phyloP scores from a whole-genome alignment of 1,140 invertebrate species.

The Drusus annulatus region DNA sequence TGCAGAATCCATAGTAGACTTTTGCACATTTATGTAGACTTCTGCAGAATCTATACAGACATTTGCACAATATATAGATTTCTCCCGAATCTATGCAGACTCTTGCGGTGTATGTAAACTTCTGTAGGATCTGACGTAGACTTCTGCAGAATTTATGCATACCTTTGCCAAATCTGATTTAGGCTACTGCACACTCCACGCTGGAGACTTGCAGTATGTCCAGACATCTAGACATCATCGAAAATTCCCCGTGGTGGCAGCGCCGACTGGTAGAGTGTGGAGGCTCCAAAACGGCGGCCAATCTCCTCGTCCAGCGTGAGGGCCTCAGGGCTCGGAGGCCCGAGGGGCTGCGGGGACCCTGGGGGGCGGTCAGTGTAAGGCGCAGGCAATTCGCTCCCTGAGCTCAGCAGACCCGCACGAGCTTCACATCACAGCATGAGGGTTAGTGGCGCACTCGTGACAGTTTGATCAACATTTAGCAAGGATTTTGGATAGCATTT shows the following conservation, averaged over 20 bases:
- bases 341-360: neutral
- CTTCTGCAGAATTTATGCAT: too few relatives aligned
- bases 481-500: too few relatives aligned
- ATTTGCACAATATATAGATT: too few relatives aligned
- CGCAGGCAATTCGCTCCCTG: conserved; percentile 66
- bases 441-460: neutral
- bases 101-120: too few relatives aligned
- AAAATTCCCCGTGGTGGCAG: conserved; percentile 79
- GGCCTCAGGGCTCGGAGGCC: neutral
- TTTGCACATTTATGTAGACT: too few relatives aligned
- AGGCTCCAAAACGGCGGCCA: conserved; percentile 25
- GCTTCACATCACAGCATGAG: conserved; percentile 60
- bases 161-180: too few relatives aligned
- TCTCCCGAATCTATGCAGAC: too few relatives aligned
- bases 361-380: conserved; percentile 63
- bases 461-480: neutral
- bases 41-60: too few relatives aligned
- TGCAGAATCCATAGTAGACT: too few relatives aligned
- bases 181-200: neutral
- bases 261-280: conserved; percentile 23
- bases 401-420: conserved; percentile 69
- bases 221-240: conserved; percentile 85
- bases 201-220: neutral
- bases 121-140: too few relatives aligned
- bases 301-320: conserved; percentile 32